These are phyloP conservation scores for Eurystomus glaucurus DNA, from an alignment of 2,797 vertebrate genomes.

Conservation along the genomic window DNA sequence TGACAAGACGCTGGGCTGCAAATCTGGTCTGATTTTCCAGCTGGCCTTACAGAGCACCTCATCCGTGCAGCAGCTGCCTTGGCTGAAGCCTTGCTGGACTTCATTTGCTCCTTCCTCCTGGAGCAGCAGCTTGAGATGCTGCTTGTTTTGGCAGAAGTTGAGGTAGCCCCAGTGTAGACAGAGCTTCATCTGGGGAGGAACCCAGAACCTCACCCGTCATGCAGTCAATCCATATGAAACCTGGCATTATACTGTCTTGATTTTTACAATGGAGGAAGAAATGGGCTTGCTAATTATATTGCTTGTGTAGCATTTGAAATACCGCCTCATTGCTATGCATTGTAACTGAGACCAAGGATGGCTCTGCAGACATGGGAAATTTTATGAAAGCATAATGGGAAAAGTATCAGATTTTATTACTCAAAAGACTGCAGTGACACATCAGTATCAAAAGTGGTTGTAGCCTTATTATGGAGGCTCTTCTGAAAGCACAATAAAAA, in stretches of 20 bases:
- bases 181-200: neutral
- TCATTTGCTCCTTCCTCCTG: neutral
- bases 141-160: neutral
- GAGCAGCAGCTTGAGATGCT: neutral
- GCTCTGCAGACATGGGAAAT: neutral
- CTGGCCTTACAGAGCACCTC: neutral
- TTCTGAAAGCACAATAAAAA: neutral
- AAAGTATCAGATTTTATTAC: neutral
- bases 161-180: neutral
- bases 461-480: neutral
- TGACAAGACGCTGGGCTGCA: neutral
- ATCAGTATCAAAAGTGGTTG: neutral
- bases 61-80: fast-evolving
- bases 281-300: neutral
- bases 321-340: neutral
- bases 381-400: neutral
- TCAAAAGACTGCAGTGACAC: neutral
- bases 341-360: neutral
- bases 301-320: neutral
- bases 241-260: neutral
- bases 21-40: neutral
- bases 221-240: neutral
- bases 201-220: neutral
- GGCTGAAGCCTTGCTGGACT: neutral
- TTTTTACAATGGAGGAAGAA: neutral